phyloP scores from a whole-genome alignment of 2,888 invertebrate species.

The Drosophila cognata region DNA sequence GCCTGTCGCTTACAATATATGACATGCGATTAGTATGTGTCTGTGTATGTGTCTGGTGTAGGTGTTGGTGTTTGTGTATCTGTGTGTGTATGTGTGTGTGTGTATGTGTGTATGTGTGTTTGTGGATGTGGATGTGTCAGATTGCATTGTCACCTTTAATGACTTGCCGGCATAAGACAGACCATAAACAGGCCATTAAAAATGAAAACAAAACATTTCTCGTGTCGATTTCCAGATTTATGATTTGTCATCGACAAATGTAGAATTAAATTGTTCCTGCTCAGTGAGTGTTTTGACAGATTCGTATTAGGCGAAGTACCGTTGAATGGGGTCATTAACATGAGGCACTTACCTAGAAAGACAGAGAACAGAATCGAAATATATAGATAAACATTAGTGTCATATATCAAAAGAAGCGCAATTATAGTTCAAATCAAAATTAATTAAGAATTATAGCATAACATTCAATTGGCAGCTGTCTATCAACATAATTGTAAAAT shows the following conservation, averaged over 20 bases:
- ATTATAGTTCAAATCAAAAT: neutral
- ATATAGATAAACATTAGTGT: slow-evolving; percentile 17
- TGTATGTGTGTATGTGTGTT: slow-evolving; percentile 16
- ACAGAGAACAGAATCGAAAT: slow-evolving; percentile 20
- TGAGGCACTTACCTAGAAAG: slow-evolving; percentile 67
- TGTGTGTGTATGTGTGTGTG: slow-evolving; percentile 1
- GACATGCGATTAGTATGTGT: slow-evolving; percentile 60
- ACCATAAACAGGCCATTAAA: slow-evolving; percentile 78
- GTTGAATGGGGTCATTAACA: slow-evolving; percentile 24
- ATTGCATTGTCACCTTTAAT: slow-evolving; percentile 78
- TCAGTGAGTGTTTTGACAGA: slow-evolving; percentile 24
- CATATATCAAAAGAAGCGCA: neutral
- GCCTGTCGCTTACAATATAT: slow-evolving; percentile 66
- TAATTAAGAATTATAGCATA: neutral
- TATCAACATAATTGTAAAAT: neutral
- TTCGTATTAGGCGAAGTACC: slow-evolving; percentile 11
- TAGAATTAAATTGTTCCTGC: neutral
- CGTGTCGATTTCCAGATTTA: slow-evolving; percentile 63
- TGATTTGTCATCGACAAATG: slow-evolving; percentile 48
- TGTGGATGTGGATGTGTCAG: slow-evolving; percentile 37
- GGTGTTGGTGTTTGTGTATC: slow-evolving; percentile 9
- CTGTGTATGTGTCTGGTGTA: slow-evolving; percentile 8
- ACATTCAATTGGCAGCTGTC: neutral
- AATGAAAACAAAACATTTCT: slow-evolving; percentile 41
- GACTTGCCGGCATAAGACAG: slow-evolving; percentile 63